phyloP scores from a whole-genome alignment of 2,113 vertebrate genomes.

The Chloebia gouldiae region DNA sequence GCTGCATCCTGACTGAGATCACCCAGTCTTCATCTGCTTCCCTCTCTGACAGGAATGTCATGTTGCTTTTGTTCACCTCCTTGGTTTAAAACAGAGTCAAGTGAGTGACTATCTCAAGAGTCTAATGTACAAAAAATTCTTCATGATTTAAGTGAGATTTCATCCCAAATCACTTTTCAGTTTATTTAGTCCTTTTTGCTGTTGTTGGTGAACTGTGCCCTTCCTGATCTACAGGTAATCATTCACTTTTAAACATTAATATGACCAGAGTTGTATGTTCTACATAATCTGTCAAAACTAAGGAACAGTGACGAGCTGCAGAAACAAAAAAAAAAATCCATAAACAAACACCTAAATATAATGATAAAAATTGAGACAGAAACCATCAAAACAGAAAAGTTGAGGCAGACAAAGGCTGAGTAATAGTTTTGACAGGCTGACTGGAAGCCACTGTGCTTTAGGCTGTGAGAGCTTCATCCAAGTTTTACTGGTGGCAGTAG shows the following conservation, averaged over 20 bases:
- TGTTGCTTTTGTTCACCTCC: not conserved
- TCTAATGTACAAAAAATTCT: not conserved
- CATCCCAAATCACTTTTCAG: not conserved
- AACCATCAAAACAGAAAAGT: not conserved
- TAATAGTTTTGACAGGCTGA: not conserved
- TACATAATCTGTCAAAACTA: not conserved
- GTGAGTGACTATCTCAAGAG: not conserved
- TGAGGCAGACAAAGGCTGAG: not conserved
- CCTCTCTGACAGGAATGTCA: not conserved
- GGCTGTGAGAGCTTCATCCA: not conserved
- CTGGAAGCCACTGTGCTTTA: conserved; percentile 20
- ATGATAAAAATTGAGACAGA: not conserved
- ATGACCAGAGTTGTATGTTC: not conserved
- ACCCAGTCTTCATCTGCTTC: not conserved
- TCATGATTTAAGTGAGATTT: not conserved
- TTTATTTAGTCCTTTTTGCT: not conserved
- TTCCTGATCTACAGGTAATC: not conserved
- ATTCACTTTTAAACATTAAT: not conserved
- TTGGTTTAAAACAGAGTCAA: not conserved
- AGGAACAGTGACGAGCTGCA: not conserved
- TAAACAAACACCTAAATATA: not conserved
- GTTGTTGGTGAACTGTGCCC: not conserved
- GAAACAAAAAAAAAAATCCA: not conserved
- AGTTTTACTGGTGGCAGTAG: not conserved
- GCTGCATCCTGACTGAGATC: not conserved